Percentiles rank a stretch among this genome's conserved stretches.
These are phyloP conservation scores for Spodoptera littoralis DNA, from an alignment of 2,888 invertebrate species.

Conservation along the genomic window DNA sequence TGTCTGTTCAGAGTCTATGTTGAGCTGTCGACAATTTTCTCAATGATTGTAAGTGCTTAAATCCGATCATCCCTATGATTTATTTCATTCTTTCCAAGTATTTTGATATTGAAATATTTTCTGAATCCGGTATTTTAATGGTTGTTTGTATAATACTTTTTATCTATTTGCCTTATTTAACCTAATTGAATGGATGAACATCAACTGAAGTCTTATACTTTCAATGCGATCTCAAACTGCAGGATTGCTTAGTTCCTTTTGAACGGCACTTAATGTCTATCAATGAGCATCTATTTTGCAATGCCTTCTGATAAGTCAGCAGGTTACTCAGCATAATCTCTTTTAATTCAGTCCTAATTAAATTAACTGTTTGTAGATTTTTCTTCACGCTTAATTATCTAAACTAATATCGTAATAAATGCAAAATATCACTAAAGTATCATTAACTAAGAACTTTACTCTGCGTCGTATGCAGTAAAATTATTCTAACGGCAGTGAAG, in stretches of 20 bases:
- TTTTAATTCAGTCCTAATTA: constrained; percentile 4
- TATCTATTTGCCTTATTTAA: too few relatives aligned
- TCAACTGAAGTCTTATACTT: constrained; percentile 1
- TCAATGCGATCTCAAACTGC: constrained; percentile 9
- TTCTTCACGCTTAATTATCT: too few relatives aligned
- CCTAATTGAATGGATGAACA: too few relatives aligned
- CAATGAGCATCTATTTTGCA: constrained; percentile 40
- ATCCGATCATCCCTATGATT: constrained; percentile 6
- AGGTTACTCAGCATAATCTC: constrained; percentile 12
- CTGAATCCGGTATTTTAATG: too few relatives aligned
- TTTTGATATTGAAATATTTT: constrained; percentile 1
- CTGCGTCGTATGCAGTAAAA: constrained; percentile 10
- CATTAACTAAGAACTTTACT: neutral
- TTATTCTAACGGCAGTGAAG: constrained; percentile 9
- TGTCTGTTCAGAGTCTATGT: constrained; percentile 17
- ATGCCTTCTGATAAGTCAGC: constrained; percentile 28
- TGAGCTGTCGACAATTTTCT: constrained; percentile 13
- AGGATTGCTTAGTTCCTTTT: constrained; percentile 26
- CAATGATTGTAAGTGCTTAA: constrained; percentile 12
- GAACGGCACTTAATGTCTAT: constrained; percentile 20
- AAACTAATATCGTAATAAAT: too few relatives aligned
- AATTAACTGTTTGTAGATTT: too few relatives aligned
- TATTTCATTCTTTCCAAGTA: neutral
- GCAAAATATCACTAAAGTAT: too few relatives aligned
- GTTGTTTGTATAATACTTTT: too few relatives aligned